A percentile compares a stretch with the other conserved stretches of the same genome.
Evolutionary conservation across 2,888 invertebrate genomes (phyloP).

Genomic region (Amorpha juglandis): DNA sequence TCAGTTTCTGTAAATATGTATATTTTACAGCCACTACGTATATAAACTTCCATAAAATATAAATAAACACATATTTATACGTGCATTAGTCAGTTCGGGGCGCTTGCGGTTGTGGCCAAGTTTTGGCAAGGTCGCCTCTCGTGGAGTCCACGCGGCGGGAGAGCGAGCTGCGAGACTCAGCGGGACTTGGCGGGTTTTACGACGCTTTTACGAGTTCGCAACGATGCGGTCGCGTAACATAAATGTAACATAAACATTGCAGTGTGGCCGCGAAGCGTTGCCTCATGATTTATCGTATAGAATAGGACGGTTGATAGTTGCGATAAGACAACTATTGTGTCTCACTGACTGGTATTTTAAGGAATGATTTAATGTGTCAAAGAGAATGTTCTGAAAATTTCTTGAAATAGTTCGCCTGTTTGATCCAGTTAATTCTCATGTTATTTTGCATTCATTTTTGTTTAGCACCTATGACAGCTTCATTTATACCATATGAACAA

Average conservation of each 20-base stretch:
- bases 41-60: constrained; percentile 10
- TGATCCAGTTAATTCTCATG: too few relatives aligned
- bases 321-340: background rate
- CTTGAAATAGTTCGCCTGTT: too few relatives aligned
- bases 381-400: too few relatives aligned
- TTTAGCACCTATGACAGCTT: too few relatives aligned
- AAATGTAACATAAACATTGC: constrained; percentile 30
- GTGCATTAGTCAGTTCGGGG: constrained; percentile 19
- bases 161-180: constrained; percentile 2
- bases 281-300: background rate
- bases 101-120: constrained; percentile 24
- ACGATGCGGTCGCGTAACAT: constrained; percentile 19
- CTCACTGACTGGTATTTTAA: background rate
- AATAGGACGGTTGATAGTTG: background rate
- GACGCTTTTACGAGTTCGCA: constrained; percentile 18
- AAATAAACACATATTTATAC: constrained; percentile 9
- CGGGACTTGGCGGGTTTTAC: constrained; percentile 8
- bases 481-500: too few relatives aligned
- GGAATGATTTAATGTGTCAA: too few relatives aligned
- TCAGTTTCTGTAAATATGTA: background rate
- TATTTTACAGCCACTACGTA: background rate
- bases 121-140: constrained; percentile 25
- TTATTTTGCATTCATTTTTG: too few relatives aligned
- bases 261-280: constrained; percentile 1
- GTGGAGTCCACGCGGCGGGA: constrained; percentile 12